These are phyloP conservation scores for Emys orbicularis DNA, from an alignment of 2,797 vertebrate genomes.

Conservation along the genomic window DNA sequence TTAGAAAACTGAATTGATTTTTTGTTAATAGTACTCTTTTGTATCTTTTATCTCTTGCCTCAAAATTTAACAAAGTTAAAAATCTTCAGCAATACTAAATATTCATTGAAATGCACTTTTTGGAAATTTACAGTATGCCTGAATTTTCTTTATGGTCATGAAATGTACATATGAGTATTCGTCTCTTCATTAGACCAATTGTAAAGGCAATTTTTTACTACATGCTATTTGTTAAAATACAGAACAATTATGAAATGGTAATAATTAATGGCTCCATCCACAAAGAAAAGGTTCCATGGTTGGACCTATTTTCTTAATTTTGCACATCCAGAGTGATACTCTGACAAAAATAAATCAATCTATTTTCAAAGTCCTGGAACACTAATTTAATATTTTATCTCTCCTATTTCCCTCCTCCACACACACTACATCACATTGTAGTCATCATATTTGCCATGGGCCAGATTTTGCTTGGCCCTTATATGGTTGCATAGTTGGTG, in stretches of 20 bases:
- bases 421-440: not conserved
- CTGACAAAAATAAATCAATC: not conserved
- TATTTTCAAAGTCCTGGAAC: not conserved
- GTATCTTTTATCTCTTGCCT: not conserved
- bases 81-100: not conserved
- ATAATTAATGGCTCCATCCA: not conserved
- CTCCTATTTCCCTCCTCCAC: not conserved
- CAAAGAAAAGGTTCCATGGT: not conserved
- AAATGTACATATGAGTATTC: not conserved
- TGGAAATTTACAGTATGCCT: not conserved
- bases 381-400: not conserved
- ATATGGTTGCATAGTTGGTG: not conserved
- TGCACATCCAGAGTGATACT: not conserved
- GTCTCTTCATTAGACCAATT: not conserved
- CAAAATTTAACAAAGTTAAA: not conserved
- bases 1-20: not conserved
- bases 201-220: not conserved
- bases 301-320: not conserved
- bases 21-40: not conserved
- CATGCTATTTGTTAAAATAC: not conserved
- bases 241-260: not conserved
- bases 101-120: not conserved
- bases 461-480: not conserved
- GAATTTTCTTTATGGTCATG: not conserved
- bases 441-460: not conserved